Conservation (phyloP, 2,888 invertebrate genomes). For the Drosophila koepferae region DNA sequence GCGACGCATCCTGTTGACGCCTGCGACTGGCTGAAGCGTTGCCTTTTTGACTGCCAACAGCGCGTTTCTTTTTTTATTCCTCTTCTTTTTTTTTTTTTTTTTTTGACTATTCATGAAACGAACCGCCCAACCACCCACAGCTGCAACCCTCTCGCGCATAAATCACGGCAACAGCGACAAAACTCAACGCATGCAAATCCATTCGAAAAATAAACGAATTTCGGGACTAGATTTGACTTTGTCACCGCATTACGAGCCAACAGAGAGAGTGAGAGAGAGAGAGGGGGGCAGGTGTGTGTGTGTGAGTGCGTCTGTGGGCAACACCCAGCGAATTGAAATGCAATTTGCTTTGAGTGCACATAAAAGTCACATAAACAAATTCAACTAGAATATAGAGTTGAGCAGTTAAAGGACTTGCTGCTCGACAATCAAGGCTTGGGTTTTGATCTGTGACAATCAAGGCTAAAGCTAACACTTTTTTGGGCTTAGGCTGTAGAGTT, state of each 20-base stretch:
- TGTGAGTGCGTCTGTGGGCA: conserved; percentile 16
- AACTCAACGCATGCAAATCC: conserved; percentile 67
- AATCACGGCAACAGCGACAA: conserved; percentile 66
- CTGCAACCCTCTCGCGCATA: conserved; percentile 75
- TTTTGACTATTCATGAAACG: conserved; percentile 53
- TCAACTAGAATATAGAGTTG: conserved; percentile 5
- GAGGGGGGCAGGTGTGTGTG: neutral
- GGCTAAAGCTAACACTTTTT: conserved; percentile 3
- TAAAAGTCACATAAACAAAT: conserved; percentile 59
- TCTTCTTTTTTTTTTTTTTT: conserved; percentile 17
- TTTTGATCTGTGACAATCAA: neutral
- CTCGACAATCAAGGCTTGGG: neutral
- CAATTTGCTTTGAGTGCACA: conserved; percentile 70
- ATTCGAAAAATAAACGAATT: conserved; percentile 13
- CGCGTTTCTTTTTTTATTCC: conserved; percentile 16
- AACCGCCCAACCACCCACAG: conserved; percentile 17
- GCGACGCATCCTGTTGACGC: conserved; percentile 73
- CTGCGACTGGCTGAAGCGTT: conserved; percentile 64
- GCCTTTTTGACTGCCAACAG: conserved; percentile 65
- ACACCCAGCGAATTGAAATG: conserved; percentile 60
- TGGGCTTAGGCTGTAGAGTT: neutral
- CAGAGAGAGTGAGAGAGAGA: neutral
- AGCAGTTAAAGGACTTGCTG: neutral
- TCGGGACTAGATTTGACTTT: conserved; percentile 49
- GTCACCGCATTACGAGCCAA: conserved; percentile 33